Percentiles rank a stretch among this genome's conserved stretches.
phyloP scores from a whole-genome alignment of 1,140 invertebrate species.

The Drosophila pallidifrons region DNA sequence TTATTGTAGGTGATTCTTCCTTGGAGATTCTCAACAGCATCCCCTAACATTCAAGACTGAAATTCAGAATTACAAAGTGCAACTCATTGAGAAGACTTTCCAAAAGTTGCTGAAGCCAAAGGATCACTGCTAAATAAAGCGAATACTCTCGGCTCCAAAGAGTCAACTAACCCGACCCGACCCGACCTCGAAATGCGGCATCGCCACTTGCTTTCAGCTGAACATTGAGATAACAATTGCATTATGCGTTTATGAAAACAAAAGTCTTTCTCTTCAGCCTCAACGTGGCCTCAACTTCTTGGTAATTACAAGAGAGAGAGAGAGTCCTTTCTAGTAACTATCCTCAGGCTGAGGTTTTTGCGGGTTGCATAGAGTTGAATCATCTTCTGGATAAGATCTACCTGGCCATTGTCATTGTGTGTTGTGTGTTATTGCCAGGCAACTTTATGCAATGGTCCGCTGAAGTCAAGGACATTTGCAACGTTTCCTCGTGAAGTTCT shows the following conservation, averaged over 20 bases:
- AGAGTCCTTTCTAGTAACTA: background rate
- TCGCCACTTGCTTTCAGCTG: no score
- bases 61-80: background rate
- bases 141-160: background rate
- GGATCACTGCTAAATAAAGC: background rate
- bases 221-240: no score
- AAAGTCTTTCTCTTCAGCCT: no score
- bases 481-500: background rate
- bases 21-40: no score
- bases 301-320: slow-evolving; percentile 27
- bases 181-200: no score
- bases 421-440: slow-evolving; percentile 36
- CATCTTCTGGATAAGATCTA: slow-evolving; percentile 45
- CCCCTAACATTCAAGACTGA: background rate
- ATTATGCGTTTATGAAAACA: no score
- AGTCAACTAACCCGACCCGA: no score
- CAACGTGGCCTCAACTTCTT: slow-evolving; percentile 33
- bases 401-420: slow-evolving; percentile 23
- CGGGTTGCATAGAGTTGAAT: slow-evolving; percentile 73
- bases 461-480: background rate
- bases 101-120: background rate
- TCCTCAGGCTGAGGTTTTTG: slow-evolving; percentile 60
- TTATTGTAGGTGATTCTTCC: no score
- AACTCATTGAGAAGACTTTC: background rate
- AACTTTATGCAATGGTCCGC: slow-evolving; percentile 49